Evolutionary conservation across 2,888 invertebrate species (phyloP), one percentile per base, ranked within the genome.

Genomic region (Eristalis pertinax): DNA sequence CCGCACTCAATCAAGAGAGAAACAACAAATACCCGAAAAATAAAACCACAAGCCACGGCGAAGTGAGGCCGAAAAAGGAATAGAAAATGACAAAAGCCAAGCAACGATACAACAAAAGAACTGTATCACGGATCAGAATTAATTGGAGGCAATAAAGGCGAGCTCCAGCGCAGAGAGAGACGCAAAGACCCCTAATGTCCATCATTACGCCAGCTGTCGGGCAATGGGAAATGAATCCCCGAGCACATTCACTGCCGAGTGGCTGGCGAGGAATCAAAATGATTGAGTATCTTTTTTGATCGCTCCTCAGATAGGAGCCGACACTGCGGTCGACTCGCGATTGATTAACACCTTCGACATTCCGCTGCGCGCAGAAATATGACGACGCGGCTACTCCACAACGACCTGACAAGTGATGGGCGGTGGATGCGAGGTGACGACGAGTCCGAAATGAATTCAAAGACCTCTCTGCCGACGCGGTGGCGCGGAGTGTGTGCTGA

Each of bases 71-170:
- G 19, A 19, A 38, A 38, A 38, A 65, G 29, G 32, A 32, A 32
- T 63, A 38, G 38, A 13, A 22, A 65, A 38, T 4, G 11, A 38
- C 60, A 64, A 38, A 65, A 8, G 8, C 11, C 8, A n/a, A 15
- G 43, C 43, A 43, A 43, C 43, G 4, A 72, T 22, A 35, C 65
- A 65, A 32, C 69, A 50, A 41, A 76, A 67, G 43, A 80, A 76
- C 67, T 84, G 62, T 62, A 80, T 72, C 67, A 56, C 65, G 5
- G 26, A 84, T 56, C 62, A 56, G 56, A 80, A 84, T 72, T 76
- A 80, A 84, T 84, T 72, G 84, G 56, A 76, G 75, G 72, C 67
- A 75, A 80, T 84, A 80, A 84, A 84, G 80, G 79, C 56, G 58
- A 65, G 22, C 67, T 60, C 74, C 65, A 35, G 15, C 24, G 43